phyloP scores from a whole-genome alignment of 2,888 invertebrate species.

The Lithosia quadra region DNA sequence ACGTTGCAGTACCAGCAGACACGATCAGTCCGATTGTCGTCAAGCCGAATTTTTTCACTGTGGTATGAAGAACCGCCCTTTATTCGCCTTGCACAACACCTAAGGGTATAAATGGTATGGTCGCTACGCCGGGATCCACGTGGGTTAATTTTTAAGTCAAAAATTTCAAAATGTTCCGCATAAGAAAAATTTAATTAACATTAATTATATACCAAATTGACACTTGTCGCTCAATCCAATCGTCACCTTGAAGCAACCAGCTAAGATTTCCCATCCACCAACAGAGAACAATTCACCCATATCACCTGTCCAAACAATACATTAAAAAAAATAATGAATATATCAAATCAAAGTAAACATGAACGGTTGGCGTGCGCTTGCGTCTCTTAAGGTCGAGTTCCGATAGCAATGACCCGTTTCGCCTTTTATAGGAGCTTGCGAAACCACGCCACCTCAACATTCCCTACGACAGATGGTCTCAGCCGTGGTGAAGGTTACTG shows the following conservation, averaged over 20 bases:
- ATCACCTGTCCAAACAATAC: conserved; percentile 13
- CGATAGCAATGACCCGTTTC: conserved; percentile 78
- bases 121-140: too few species aligned
- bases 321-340: conserved; percentile 28
- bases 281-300: neutral
- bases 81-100: too few species aligned
- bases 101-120: too few species aligned
- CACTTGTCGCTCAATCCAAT: neutral
- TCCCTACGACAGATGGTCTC: conserved; percentile 70
- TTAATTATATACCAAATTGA: neutral
- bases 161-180: neutral
- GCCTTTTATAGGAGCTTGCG: conserved; percentile 73
- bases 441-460: conserved; percentile 67
- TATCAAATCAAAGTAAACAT: conserved; percentile 50
- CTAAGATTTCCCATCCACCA: neutral
- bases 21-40: too few species aligned
- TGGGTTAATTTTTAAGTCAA: too few species aligned
- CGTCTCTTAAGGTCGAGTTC: conserved; percentile 66
- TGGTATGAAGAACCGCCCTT: too few species aligned
- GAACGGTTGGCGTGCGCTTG: conserved; percentile 31
- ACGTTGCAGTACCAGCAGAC: too few species aligned
- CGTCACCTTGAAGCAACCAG: neutral
- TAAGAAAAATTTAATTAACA: neutral
- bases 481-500: conserved; percentile 55
- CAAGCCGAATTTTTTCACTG: too few species aligned